These are phyloP conservation scores for Solenodon paradoxus DNA, from an alignment of 2,113 vertebrate species.

Conservation along the genomic window DNA sequence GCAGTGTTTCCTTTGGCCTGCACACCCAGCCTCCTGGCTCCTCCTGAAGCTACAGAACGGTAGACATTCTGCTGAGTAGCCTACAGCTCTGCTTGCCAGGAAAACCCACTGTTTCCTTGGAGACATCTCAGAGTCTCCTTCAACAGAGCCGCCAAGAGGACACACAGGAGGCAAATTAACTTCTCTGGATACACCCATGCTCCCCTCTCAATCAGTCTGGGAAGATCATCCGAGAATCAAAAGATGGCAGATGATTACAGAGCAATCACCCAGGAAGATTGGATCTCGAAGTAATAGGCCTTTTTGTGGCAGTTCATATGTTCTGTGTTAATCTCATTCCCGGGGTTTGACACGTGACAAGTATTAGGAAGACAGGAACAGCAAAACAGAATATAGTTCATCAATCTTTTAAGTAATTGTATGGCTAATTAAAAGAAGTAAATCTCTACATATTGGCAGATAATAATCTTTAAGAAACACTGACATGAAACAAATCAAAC, in stretches of 20 bases:
- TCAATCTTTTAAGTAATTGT: not conserved
- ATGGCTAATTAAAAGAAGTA: not conserved
- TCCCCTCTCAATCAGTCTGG: not conserved
- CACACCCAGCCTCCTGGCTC: slow-evolving; percentile 78
- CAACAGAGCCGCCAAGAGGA: not conserved
- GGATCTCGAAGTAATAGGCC: no score
- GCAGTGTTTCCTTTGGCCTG: slow-evolving; percentile 84
- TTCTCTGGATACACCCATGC: slow-evolving; percentile 45
- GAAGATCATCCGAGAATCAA: not conserved
- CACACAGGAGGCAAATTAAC: slow-evolving; percentile 56
- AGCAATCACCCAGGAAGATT: not conserved
- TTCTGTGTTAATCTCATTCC: not conserved
- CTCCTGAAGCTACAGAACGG: slow-evolving; percentile 70
- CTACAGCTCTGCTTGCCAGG: slow-evolving; percentile 78
- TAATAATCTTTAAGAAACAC: not conserved
- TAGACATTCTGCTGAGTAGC: slow-evolving; percentile 79
- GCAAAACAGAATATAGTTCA: not conserved
- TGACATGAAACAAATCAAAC: not conserved
- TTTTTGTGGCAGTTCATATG: not conserved
- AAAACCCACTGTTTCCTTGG: slow-evolving; percentile 79
- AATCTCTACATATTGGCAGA: not conserved
- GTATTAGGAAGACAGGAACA: not conserved
- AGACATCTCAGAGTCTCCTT: slow-evolving; percentile 71
- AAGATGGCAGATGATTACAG: not conserved
- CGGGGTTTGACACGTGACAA: not conserved